A percentile compares a stretch with the other conserved stretches of the same genome.
These are phyloP conservation scores for Phenganax stokvisi DNA, from an alignment of 92 coral and sea anemone genomes.

Conservation along the genomic window DNA sequence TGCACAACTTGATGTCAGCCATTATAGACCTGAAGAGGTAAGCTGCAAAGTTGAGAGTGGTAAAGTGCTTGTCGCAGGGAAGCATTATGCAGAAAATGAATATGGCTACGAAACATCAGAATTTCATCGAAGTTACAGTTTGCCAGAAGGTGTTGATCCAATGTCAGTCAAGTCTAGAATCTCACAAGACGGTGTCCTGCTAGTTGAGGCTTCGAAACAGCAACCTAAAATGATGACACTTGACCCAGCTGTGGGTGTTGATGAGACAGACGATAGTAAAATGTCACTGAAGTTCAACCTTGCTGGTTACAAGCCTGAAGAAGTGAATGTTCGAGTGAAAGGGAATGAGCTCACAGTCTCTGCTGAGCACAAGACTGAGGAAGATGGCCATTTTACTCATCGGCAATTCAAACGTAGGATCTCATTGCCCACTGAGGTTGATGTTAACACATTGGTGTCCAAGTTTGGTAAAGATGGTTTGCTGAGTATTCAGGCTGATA, in stretches of 20 bases:
- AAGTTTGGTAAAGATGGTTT: conserved; percentile 72
- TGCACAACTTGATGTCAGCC: conserved; percentile 75
- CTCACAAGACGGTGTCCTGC: conserved; percentile 79
- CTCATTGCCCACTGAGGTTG: conserved; percentile 84
- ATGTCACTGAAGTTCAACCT: conserved; percentile 78
- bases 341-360: conserved; percentile 75
- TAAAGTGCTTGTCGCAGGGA: conserved; percentile 68
- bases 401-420: conserved; percentile 80
- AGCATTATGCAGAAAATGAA: conserved; percentile 78
- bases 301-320: conserved; percentile 68
- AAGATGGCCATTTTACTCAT: conserved; percentile 69
- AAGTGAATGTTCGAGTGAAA: conserved; percentile 66
- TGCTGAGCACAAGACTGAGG: conserved; percentile 68
- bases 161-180: conserved; percentile 68
- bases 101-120: conserved; percentile 82
- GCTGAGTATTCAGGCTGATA: conserved; percentile 69
- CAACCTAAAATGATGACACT: conserved; percentile 41
- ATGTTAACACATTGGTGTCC: conserved; percentile 66
- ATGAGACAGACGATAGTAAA: conserved; percentile 74
- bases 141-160: conserved; percentile 81
- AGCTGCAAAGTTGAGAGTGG: conserved; percentile 78
- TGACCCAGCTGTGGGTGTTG: conserved; percentile 60
- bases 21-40: conserved; percentile 88
- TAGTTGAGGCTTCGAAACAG: conserved; percentile 67
- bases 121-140: conserved; percentile 74